Base-by-base conservation (phyloP, 2,797 vertebrate genomes). In the Anas capensis region DNA sequence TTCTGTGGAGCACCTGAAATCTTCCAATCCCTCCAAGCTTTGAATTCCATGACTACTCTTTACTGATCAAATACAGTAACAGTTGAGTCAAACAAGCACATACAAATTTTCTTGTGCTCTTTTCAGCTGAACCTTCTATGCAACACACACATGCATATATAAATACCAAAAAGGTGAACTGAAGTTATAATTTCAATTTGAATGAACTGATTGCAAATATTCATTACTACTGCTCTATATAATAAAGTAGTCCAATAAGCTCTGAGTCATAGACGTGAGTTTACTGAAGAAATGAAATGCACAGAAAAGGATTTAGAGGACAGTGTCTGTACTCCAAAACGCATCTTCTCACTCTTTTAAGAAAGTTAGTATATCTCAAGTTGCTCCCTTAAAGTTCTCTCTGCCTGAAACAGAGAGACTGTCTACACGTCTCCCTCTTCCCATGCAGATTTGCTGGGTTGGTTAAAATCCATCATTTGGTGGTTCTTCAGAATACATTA, bases 61-160 rank as follows among this genome's bases (percentile, higher is more conserved):
- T 95, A 60, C 90, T 88, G 86, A 97, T 95, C 92, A 96, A 95
- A 96, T 90, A 90, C 16, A 92, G 49, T 80, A 93, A 82, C 57
- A 92, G 40, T 4, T 46, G 53, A 93, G 44, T 72, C 88, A 96
- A 76, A 82, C 68, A 95, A 94, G 82, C 54, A 88, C 90, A 57
- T 3, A 57, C 4, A 23, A 93, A 93, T 42, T 38, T 81, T 46
- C 11, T 40, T 68, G 42, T 34, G 42, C 57, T 85, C 85, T 89
- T 97, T 91, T 82, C 85, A 96, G 77, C 4, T 54, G 58, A 33
- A 56, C 84, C 90, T 73, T 19, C n/a, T 69, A 92, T 11, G 27
- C 71, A 94, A 48, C 46, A 48, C 46, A 46, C 46, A 46, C 27
- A 34, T 51, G 51, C 85, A 70, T 58, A 72, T 24, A 93, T 96